A percentile compares a stretch with the other conserved stretches of the same genome.
phyloP scores from a whole-genome alignment of 2,113 vertebrate genomes.

The Limanda limanda region DNA sequence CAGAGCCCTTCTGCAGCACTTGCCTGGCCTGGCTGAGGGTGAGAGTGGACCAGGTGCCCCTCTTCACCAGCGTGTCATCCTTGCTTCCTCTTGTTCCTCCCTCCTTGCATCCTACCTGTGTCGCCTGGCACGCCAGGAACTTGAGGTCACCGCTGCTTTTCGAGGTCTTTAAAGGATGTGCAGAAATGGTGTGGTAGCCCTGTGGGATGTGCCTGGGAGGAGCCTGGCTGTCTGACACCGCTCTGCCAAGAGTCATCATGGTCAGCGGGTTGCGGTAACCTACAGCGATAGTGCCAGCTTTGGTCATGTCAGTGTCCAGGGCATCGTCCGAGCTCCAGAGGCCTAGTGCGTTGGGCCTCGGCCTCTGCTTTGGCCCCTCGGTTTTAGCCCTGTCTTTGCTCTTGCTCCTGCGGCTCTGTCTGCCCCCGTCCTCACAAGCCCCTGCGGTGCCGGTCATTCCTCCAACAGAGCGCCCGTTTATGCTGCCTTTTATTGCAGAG shows the following conservation, averaged over 20 bases:
- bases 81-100: conserved; percentile 57
- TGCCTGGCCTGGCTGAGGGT: conserved; percentile 95
- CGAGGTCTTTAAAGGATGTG: conserved; percentile 87
- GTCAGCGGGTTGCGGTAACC: conserved; percentile 91
- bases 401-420: conserved; percentile 91
- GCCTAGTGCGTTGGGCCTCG: conserved; percentile 85
- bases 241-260: conserved; percentile 92
- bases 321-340: conserved; percentile 96
- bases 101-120: conserved; percentile 79
- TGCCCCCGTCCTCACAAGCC: conserved; percentile 82
- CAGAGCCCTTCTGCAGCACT: conserved; percentile 94
- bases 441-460: conserved; percentile 44
- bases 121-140: conserved; percentile 79
- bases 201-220: conserved; percentile 89
- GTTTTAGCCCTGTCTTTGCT: conserved; percentile 96
- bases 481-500: conserved; percentile 85
- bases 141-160: conserved; percentile 94
- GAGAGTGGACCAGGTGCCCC: conserved; percentile 96
- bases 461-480: conserved; percentile 85
- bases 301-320: conserved; percentile 89
- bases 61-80: conserved; percentile 83
- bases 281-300: conserved; percentile 76
- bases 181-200: conserved; percentile 82
- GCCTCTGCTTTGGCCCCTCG: conserved; percentile 88
- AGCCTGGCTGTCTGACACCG: conserved; percentile 81